Conservation (phyloP, 2,797 vertebrate genomes). For the Coccyzus lansbergi region DNA sequence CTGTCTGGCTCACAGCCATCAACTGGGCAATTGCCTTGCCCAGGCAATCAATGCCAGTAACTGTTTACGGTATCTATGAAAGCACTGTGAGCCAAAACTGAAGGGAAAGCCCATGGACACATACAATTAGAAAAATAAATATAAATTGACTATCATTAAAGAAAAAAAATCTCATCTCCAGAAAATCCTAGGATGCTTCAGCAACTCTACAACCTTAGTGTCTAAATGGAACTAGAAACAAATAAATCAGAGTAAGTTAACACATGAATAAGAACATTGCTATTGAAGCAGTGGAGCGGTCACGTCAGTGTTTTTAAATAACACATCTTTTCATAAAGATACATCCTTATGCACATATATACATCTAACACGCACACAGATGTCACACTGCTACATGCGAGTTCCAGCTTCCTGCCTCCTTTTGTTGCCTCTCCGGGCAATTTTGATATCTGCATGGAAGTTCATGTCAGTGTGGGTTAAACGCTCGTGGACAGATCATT, state of each 20-base stretch:
- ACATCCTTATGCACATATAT: accelerated
- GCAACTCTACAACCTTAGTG: neutral
- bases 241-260: neutral
- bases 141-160: neutral
- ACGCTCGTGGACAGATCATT: accelerated
- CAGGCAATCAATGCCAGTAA: neutral
- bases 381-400: neutral
- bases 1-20: neutral
- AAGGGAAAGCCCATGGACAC: neutral
- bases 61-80: neutral
- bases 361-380: neutral
- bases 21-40: neutral
- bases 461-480: neutral
- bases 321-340: neutral
- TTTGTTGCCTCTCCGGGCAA: accelerated
- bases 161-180: neutral
- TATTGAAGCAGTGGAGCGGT: neutral
- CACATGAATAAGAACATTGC: neutral
- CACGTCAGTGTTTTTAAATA: neutral
- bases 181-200: neutral
- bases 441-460: neutral
- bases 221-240: neutral
- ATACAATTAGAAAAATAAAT: neutral
- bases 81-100: neutral
- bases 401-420: neutral